phyloP scores from a whole-genome alignment of 2,888 invertebrate species.

The Brachyptera putata region DNA sequence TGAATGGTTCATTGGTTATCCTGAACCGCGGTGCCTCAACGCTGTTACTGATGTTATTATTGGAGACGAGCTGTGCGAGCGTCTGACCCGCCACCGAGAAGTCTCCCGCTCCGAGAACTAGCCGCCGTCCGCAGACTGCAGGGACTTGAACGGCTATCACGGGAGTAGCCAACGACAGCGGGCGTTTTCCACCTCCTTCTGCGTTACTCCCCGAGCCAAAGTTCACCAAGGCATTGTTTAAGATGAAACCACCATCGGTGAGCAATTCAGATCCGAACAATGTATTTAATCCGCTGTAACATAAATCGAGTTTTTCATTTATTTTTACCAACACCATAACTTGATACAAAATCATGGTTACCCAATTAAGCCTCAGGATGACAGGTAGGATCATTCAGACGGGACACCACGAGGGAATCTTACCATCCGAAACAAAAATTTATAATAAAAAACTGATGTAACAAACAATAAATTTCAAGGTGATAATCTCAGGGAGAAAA shows the following conservation, averaged over 20 bases:
- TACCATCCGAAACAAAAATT: too few species aligned
- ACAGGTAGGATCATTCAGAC: too few species aligned
- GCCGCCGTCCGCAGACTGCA: conserved; percentile 49
- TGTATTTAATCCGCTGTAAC: conserved; percentile 52
- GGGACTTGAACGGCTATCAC: conserved; percentile 37
- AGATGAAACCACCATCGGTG: conserved; percentile 51
- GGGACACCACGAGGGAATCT: too few species aligned
- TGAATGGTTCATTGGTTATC: conserved; percentile 36
- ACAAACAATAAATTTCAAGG: too few species aligned
- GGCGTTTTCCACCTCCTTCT: conserved; percentile 32
- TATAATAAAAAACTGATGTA: background rate
- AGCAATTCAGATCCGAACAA: conserved; percentile 51
- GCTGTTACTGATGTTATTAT: conserved; percentile 46
- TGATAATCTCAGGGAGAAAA: too few species aligned
- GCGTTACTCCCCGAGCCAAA: conserved; percentile 29
- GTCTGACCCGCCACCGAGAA: conserved; percentile 49
- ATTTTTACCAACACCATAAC: background rate
- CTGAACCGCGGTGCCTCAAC: conserved; percentile 51
- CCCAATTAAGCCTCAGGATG: too few species aligned
- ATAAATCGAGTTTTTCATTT: conserved; percentile 12
- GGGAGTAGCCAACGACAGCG: conserved; percentile 38
- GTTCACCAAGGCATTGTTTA: conserved; percentile 45
- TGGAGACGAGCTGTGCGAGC: conserved; percentile 47
- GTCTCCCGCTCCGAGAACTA: conserved; percentile 53
- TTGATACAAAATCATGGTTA: too few species aligned